A percentile compares a stretch with the other conserved stretches of the same genome.
Evolutionary conservation across 2,797 vertebrate genomes (phyloP).

Genomic region (Channallabes apus): DNA sequence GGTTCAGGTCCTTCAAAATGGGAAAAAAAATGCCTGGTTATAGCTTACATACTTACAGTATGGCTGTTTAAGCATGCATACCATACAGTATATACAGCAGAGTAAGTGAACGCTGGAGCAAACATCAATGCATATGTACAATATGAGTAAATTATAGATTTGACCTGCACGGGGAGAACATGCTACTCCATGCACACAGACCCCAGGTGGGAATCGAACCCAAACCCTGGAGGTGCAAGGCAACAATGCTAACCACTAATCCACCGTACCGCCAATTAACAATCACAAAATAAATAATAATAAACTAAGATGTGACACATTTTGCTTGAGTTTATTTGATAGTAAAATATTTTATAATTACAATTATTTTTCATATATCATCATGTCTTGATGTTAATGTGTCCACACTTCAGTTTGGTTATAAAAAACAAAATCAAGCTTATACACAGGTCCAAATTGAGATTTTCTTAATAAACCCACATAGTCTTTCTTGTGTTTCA

Average conservation of each 20-base stretch:
- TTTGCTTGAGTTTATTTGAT: no score
- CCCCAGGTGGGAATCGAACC: no score
- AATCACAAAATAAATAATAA: no score
- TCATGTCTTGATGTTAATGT: not conserved
- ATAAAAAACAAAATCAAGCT: not conserved
- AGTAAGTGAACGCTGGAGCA: not conserved
- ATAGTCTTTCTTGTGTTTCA: not conserved
- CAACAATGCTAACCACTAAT: no score
- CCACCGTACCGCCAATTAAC: no score
- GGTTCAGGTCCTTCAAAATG: constrained; percentile 79
- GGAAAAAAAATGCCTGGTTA: not conserved
- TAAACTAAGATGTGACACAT: no score
- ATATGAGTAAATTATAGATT: not conserved
- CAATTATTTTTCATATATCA: no score
- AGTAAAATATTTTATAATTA: no score
- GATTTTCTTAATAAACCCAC: not conserved
- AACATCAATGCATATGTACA: not conserved
- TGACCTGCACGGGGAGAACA: not conserved
- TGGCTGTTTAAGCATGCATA: not conserved
- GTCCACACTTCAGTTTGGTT: not conserved
- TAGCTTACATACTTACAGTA: not conserved
- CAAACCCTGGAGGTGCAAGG: no score
- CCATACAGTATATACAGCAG: not conserved
- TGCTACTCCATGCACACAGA: no score
- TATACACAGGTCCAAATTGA: not conserved